phyloP scores from a whole-genome alignment of 1,140 invertebrate species.

The Zelostemma sp. region DNA sequence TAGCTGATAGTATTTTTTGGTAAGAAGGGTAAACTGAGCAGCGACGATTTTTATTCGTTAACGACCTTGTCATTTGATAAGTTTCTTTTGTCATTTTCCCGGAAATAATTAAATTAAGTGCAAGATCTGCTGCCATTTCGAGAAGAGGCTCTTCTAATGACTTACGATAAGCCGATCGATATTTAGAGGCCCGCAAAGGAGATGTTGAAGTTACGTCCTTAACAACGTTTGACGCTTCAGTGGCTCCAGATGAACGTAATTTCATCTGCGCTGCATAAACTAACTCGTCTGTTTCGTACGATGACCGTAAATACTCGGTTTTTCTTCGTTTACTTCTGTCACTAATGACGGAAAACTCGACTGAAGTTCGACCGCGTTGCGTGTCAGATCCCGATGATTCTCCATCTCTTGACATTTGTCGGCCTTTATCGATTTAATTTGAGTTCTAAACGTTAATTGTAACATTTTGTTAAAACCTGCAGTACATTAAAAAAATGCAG shows the following conservation, averaged over 20 bases:
- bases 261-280: too few relatives aligned
- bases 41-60: neutral
- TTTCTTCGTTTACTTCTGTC: conserved; percentile 1
- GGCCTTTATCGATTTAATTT: too few relatives aligned
- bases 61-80: neutral
- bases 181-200: neutral
- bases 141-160: conserved; percentile 4
- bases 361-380: neutral
- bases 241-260: neutral
- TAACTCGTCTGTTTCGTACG: conserved; percentile 5
- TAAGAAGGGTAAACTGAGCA: conserved; percentile 2
- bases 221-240: neutral
- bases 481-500: too few relatives aligned
- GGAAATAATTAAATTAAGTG: too few relatives aligned
- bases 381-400: neutral
- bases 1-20: conserved; percentile 2
- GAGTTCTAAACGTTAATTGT: too few relatives aligned
- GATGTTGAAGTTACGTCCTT: neutral
- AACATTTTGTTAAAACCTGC: too few relatives aligned
- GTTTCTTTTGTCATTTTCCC: conserved; percentile 3
- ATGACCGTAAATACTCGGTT: conserved; percentile 8
- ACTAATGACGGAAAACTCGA: neutral
- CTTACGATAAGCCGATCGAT: neutral
- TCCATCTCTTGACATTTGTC: too few relatives aligned
- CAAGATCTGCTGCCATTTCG: conserved; percentile 4